phyloP scores from a whole-genome alignment of 2,113 vertebrate genomes.

The Stictonetta naevosa region DNA sequence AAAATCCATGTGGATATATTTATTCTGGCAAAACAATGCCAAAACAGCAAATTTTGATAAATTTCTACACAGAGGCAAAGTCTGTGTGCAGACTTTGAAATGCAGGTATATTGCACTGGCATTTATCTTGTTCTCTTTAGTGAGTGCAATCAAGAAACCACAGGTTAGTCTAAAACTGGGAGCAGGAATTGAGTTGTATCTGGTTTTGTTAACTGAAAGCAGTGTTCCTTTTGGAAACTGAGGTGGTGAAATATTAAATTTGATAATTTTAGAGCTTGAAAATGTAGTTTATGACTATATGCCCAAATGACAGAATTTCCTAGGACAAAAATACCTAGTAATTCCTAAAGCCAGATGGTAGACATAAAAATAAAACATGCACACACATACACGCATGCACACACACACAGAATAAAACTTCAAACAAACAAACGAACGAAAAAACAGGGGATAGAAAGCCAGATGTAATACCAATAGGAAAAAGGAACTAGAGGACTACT shows the following conservation, averaged over 20 bases:
- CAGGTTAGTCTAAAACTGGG: not conserved
- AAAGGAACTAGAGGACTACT: not conserved
- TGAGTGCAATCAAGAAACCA: not conserved
- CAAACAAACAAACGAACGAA: not conserved
- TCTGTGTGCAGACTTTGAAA: not conserved
- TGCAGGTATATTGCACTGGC: not conserved
- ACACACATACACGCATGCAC: not conserved
- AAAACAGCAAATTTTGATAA: slow-evolving; percentile 2
- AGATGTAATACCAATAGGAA: not conserved
- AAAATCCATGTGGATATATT: slow-evolving; percentile 6
- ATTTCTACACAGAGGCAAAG: not conserved
- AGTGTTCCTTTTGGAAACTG: not conserved
- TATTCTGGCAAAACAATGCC: slow-evolving; percentile 18
- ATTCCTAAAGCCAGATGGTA: slow-evolving; percentile 41
- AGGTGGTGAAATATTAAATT: slow-evolving; percentile 14
- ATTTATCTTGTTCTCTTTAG: not conserved
- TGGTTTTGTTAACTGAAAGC: slow-evolving; percentile 33
- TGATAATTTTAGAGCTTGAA: slow-evolving; percentile 42
- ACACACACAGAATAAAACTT: too few relatives aligned
- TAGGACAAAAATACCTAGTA: not conserved
- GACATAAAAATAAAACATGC: not conserved
- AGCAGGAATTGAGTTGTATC: not conserved
- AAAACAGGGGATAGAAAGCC: not conserved
- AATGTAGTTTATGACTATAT: not conserved
- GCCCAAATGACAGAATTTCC: not conserved